Evolutionary conservation across 2,797 vertebrate genomes (phyloP).

Genomic region (Galago senegalensis): DNA sequence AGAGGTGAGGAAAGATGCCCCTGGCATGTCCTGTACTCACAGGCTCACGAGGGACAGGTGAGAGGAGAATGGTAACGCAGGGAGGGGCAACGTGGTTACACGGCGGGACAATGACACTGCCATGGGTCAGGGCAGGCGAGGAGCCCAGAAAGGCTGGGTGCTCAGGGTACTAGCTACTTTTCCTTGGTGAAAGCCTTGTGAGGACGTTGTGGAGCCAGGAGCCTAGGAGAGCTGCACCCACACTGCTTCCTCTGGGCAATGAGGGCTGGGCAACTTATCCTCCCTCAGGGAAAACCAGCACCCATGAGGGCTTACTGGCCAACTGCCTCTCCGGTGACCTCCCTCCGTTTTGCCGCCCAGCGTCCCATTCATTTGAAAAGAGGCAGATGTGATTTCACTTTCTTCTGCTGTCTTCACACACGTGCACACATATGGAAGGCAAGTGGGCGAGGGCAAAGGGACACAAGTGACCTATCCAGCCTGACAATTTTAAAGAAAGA

Average conservation of each 20-base stretch:
- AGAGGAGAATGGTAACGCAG: accelerated
- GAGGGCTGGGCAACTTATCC: not conserved
- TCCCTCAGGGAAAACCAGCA: not conserved
- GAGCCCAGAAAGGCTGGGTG: accelerated
- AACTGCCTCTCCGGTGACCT: not conserved
- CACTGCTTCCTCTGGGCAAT: not conserved
- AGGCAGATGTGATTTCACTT: not conserved
- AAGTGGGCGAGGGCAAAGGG: not conserved
- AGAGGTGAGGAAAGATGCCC: not conserved
- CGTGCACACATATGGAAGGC: too few species aligned
- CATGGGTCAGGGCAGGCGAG: accelerated
- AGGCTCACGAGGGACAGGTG: not conserved
- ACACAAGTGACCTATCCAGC: not conserved
- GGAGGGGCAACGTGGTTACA: accelerated
- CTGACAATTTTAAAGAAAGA: not conserved
- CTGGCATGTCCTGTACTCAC: not conserved
- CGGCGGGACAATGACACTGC: not conserved
- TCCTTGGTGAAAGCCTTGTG: not conserved
- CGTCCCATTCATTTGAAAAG: not conserved
- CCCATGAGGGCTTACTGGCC: not conserved
- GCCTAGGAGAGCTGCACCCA: not conserved
- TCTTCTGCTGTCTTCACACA: not conserved
- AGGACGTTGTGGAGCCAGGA: not conserved
- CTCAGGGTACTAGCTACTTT: not conserved
- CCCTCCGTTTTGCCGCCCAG: not conserved